These are phyloP conservation scores for Coenonympha glycerion DNA, from an alignment of 2,888 invertebrate genomes.

Conservation along the genomic window DNA sequence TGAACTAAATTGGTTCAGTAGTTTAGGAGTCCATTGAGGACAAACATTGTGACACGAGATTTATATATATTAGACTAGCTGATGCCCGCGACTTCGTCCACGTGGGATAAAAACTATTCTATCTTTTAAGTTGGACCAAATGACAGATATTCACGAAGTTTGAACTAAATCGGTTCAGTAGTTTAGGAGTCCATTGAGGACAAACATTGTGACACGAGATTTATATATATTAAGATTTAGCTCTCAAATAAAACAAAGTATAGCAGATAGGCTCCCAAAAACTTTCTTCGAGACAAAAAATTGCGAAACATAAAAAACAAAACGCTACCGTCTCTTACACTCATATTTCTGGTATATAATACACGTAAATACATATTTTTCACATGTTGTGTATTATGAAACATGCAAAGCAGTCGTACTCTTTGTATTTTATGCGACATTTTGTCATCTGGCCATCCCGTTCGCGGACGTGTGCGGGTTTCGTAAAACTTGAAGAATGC, in stretches of 20 bases:
- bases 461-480: constrained; percentile 48
- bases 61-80: too few species aligned
- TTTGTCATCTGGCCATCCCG: constrained; percentile 59
- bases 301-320: constrained; percentile 10
- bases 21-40: too few species aligned
- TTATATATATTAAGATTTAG: background rate
- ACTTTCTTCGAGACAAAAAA: constrained; percentile 12
- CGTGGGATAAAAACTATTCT: too few species aligned
- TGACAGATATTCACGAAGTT: too few species aligned
- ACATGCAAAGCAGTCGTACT: constrained; percentile 49
- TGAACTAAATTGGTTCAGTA: too few species aligned
- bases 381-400: constrained; percentile 52
- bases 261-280: background rate
- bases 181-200: too few species aligned
- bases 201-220: too few species aligned
- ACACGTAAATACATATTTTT: constrained; percentile 52
- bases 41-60: too few species aligned
- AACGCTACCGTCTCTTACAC: constrained; percentile 16
- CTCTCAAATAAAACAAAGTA: background rate
- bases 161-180: too few species aligned
- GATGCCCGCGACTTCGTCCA: too few species aligned
- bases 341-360: constrained; percentile 18
- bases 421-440: constrained; percentile 57
- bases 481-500: constrained; percentile 40
- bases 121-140: too few species aligned